A percentile compares a stretch with the other conserved stretches of the same genome.
Conservation (phyloP, 2,888 invertebrate species). For the Macrosiphum euphorbiae region DNA sequence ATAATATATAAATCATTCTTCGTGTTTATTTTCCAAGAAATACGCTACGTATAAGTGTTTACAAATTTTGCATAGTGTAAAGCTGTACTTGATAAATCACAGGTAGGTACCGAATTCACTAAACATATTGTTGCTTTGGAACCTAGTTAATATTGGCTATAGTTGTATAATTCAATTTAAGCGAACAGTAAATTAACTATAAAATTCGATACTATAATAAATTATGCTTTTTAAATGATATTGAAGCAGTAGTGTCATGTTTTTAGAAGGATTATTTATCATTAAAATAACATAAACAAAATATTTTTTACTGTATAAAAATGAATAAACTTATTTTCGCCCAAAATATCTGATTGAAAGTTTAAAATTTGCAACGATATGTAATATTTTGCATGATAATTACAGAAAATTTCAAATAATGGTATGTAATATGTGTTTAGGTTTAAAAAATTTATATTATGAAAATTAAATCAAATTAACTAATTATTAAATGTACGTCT, state of each 20-base stretch:
- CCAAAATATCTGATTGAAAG: not conserved
- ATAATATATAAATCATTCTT: not conserved
- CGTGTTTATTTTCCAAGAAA: not conserved
- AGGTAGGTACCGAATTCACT: not conserved
- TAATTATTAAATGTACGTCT: not conserved
- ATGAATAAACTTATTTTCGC: not conserved
- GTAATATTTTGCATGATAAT: not conserved
- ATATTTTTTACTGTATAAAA: not conserved
- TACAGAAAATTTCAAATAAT: not conserved
- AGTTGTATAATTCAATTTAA: not conserved
- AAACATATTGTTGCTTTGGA: not conserved
- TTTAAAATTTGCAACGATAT: not conserved
- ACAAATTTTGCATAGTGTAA: slow-evolving; percentile 1
- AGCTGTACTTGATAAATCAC: slow-evolving; percentile 17
- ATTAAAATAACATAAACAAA: not conserved
- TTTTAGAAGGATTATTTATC: not conserved
- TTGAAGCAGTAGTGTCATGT: not conserved
- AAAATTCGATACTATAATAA: not conserved
- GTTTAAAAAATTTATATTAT: not conserved
- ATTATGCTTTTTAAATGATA: not conserved
- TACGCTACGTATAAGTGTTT: not conserved
- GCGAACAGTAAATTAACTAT: not conserved
- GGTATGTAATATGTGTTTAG: not conserved
- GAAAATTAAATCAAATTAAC: not conserved
- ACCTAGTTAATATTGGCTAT: not conserved